Evolutionary conservation across 2,888 invertebrate species (phyloP).

Genomic region (Rhamnusium bicolor): DNA sequence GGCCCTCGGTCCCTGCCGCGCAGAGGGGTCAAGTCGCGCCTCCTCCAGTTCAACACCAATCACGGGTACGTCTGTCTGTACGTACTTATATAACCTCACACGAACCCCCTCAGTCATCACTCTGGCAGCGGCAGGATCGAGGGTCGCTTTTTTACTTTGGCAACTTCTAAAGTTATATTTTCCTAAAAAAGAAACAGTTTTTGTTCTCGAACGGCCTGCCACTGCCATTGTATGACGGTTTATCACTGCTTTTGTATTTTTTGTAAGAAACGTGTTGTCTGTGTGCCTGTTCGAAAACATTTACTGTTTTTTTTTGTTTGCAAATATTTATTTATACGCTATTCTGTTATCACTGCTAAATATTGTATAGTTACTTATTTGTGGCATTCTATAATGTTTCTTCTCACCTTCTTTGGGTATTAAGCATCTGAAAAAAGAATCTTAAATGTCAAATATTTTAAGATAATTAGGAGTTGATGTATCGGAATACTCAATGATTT

Average conservation of each 20-base stretch:
- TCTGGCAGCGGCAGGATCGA: slow-evolving; percentile 68
- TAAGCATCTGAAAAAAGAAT: no score
- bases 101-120: slow-evolving; percentile 41
- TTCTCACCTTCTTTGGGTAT: no score
- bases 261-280: slow-evolving; percentile 34
- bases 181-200: slow-evolving; percentile 47
- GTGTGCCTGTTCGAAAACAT: slow-evolving; percentile 69
- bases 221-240: slow-evolving; percentile 56
- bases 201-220: slow-evolving; percentile 77
- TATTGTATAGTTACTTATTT: no score
- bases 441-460: no score
- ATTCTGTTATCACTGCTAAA: background rate
- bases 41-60: slow-evolving; percentile 91
- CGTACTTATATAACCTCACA: slow-evolving; percentile 45
- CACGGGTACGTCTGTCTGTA: slow-evolving; percentile 77
- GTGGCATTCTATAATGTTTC: no score
- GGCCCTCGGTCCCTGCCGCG: slow-evolving; percentile 91
- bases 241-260: slow-evolving; percentile 33
- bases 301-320: slow-evolving; percentile 54
- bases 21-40: slow-evolving; percentile 91
- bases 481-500: no score
- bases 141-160: slow-evolving; percentile 61
- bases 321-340: background rate
- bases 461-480: no score
- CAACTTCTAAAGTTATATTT: background rate